A percentile compares a stretch with the other conserved stretches of the same genome.
Evolutionary conservation across 2,797 vertebrate species (phyloP).

Genomic region (Tiaroga cobitis): DNA sequence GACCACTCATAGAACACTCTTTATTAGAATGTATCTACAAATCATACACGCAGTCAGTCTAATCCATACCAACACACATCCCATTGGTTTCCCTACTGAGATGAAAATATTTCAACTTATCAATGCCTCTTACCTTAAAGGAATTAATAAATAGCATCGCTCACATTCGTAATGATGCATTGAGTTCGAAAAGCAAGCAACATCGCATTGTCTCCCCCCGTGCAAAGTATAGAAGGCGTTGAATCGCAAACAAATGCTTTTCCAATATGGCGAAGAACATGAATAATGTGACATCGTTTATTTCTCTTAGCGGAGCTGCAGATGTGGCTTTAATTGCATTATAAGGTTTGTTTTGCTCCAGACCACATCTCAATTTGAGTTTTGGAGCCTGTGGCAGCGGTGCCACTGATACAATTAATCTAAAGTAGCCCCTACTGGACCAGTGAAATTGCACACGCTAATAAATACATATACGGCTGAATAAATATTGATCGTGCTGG

Average conservation of each 20-base stretch:
- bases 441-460: constrained; percentile 68
- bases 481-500: constrained; percentile 70
- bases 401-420: constrained; percentile 70
- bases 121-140: constrained; percentile 40
- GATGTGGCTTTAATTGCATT: constrained; percentile 68
- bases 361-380: constrained; percentile 69
- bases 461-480: constrained; percentile 71
- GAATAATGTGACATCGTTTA: constrained; percentile 67
- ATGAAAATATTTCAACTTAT: constrained; percentile 51
- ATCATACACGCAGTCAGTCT: constrained; percentile 29
- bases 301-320: constrained; percentile 62
- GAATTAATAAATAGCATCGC: constrained; percentile 54
- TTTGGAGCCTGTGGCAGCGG: constrained; percentile 67
- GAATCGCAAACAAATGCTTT: constrained; percentile 68
- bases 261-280: constrained; percentile 68
- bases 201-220: constrained; percentile 27
- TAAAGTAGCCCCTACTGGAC: constrained; percentile 64
- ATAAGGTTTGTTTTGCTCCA: constrained; percentile 66
- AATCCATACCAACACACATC: constrained; percentile 43
- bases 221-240: constrained; percentile 63
- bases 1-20: constrained; percentile 61
- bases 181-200: constrained; percentile 58
- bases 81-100: constrained; percentile 35
- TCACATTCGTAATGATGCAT: constrained; percentile 42
- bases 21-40: constrained; percentile 59